Conservation (phyloP, 1,140 invertebrate species). For the Aporrectodea caliginosa region DNA sequence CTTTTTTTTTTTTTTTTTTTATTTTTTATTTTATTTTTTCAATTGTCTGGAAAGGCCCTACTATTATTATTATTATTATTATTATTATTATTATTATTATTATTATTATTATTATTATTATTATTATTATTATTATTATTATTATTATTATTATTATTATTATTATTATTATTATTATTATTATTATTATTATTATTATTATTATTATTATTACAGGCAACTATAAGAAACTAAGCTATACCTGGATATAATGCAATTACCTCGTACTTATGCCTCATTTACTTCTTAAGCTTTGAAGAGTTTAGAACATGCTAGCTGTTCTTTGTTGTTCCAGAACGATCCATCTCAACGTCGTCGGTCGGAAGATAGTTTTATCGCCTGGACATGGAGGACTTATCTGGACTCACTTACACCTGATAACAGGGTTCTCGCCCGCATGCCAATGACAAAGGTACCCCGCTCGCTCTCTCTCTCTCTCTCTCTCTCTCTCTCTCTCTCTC, state of each 20-base stretch:
- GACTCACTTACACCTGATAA: background rate
- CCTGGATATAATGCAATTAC: too few species aligned
- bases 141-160: too few species aligned
- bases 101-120: background rate
- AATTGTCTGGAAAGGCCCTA: background rate
- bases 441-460: conserved; percentile 22
- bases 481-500: too few species aligned
- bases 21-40: too few species aligned
- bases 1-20: too few species aligned
- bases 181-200: too few species aligned
- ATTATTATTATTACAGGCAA: too few species aligned
- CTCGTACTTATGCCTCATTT: background rate
- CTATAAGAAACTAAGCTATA: too few species aligned
- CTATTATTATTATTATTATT: background rate
- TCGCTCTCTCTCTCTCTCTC: too few species aligned
- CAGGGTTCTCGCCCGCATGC: background rate
- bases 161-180: too few species aligned
- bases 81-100: conserved; percentile 4
- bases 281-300: background rate
- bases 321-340: conserved; percentile 1
- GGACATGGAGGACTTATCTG: conserved; percentile 15
- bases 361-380: conserved; percentile 8
- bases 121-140: background rate
- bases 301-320: background rate
- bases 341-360: background rate